phyloP scores from a whole-genome alignment of 2,888 invertebrate species.

The Lymantria monacha region DNA sequence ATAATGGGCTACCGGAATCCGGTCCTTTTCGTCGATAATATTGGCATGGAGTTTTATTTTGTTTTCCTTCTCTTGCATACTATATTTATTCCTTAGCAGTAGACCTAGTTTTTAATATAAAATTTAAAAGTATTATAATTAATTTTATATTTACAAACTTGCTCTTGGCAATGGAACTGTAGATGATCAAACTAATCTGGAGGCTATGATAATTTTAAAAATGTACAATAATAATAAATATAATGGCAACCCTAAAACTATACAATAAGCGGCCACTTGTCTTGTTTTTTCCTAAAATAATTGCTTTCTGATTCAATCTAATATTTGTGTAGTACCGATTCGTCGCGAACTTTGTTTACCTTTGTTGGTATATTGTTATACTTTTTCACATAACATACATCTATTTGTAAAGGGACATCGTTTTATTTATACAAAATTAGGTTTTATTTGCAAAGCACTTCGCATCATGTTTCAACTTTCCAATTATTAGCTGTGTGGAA shows the following conservation, averaged over 20 bases:
- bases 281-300: conserved; percentile 45
- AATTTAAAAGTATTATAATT: too few relatives aligned
- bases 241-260: conserved; percentile 2
- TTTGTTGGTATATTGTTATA: conserved; percentile 27
- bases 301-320: conserved; percentile 46
- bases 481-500: neutral
- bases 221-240: neutral
- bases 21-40: too few relatives aligned
- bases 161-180: too few relatives aligned
- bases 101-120: too few relatives aligned
- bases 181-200: too few relatives aligned
- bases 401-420: conserved; percentile 21
- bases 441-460: conserved; percentile 16
- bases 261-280: conserved; percentile 19
- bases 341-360: conserved; percentile 23
- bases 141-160: too few relatives aligned
- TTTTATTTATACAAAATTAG: conserved; percentile 23
- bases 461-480: neutral
- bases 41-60: too few relatives aligned
- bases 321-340: conserved; percentile 41
- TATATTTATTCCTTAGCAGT: too few relatives aligned
- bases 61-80: too few relatives aligned
- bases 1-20: too few relatives aligned
- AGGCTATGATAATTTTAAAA: too few relatives aligned
- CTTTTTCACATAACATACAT: conserved; percentile 23